Percentiles rank a stretch among this genome's conserved stretches.
Conservation (phyloP, 2,113 vertebrate species). For the Phaethornis superciliosus region DNA sequence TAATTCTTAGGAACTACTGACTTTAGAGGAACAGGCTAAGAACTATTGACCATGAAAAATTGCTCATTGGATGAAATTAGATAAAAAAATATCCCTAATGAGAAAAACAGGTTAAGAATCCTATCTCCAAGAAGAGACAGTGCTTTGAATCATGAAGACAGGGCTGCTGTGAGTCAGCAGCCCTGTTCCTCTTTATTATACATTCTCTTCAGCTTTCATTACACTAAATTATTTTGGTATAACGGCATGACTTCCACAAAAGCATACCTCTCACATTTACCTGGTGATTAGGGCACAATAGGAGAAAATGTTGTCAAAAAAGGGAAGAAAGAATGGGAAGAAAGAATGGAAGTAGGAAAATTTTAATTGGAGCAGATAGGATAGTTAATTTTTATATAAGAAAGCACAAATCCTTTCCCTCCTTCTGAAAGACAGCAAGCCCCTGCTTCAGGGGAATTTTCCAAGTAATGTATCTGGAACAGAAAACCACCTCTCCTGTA, state of each 20-base stretch:
- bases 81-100: neutral
- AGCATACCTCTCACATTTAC: neutral
- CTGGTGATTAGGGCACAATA: neutral
- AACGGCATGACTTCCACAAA: neutral
- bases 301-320: neutral
- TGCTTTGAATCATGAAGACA: neutral
- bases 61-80: slow-evolving; percentile 7
- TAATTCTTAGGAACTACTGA: slow-evolving; percentile 26
- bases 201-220: neutral
- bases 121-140: neutral
- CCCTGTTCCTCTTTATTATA: neutral
- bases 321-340: neutral
- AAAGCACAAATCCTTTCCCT: neutral
- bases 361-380: neutral
- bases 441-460: neutral
- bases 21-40: neutral
- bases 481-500: neutral
- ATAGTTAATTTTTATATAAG: neutral
- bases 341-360: neutral
- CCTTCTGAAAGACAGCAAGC: neutral
- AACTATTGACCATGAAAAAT: slow-evolving; percentile 33
- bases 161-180: neutral
- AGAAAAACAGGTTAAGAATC: slow-evolving; percentile 14
- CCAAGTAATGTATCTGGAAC: neutral
- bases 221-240: neutral